Conservation (phyloP, 1,140 invertebrate genomes). For the Drosophila orena region DNA sequence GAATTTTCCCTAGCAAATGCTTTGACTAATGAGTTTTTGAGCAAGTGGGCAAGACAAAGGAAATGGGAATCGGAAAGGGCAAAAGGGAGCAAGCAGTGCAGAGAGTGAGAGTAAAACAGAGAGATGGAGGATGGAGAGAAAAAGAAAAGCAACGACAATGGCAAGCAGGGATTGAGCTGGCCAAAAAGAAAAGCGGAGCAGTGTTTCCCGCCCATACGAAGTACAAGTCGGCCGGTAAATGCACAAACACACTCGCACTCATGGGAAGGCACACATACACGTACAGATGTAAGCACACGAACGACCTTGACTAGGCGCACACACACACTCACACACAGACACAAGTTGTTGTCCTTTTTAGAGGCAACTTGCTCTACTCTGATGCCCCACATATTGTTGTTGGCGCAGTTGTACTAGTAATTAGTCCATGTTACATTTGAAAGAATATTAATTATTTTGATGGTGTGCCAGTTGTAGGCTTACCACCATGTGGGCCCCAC, state of each 20-base stretch:
- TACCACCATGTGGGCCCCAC: slow-evolving; percentile 43
- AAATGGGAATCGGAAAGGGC: slow-evolving; percentile 1
- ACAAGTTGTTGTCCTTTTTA: slow-evolving; percentile 28
- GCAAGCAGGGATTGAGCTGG: slow-evolving; percentile 11
- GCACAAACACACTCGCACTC: slow-evolving; percentile 30
- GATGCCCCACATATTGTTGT: slow-evolving; percentile 1
- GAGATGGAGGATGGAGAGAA: background rate
- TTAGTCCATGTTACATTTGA: slow-evolving; percentile 78
- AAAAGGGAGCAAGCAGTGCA: too few species aligned
- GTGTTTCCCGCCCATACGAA: slow-evolving; percentile 9
- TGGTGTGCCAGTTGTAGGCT: slow-evolving; percentile 43
- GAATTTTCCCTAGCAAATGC: slow-evolving; percentile 51
- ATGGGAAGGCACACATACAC: background rate
- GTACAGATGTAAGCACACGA: background rate
- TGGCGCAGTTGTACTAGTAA: slow-evolving; percentile 58
- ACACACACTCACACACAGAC: slow-evolving; percentile 9
- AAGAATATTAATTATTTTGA: slow-evolving; percentile 80
- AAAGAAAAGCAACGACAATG: slow-evolving; percentile 21
- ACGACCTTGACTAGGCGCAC: slow-evolving; percentile 46
- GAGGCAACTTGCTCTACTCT: slow-evolving; percentile 25
- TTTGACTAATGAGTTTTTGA: slow-evolving; percentile 64
- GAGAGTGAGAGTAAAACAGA: too few species aligned
- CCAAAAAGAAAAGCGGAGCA: slow-evolving; percentile 4
- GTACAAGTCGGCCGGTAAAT: slow-evolving; percentile 43
- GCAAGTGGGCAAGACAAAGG: slow-evolving; percentile 48